Conservation (phyloP, 2,797 vertebrate species). For the Myripristis jacobus region DNA sequence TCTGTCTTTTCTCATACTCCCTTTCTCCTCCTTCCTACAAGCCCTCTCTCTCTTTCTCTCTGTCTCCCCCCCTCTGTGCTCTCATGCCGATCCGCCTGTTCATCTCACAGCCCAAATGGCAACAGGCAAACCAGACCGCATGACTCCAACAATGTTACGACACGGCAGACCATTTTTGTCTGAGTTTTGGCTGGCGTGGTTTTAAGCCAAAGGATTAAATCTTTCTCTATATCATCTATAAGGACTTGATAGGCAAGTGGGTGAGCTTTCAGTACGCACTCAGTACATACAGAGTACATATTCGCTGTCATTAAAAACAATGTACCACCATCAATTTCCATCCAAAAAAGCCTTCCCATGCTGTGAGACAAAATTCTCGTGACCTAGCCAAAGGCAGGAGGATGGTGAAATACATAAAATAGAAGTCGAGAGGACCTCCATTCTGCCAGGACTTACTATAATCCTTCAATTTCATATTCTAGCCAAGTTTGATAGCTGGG, state of each 20-base stretch:
- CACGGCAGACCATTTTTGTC: constrained; percentile 43
- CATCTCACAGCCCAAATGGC: constrained; percentile 66
- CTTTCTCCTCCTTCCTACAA: constrained; percentile 28
- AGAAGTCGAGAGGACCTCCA: constrained; percentile 43
- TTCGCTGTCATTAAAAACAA: no score
- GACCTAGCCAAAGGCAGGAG: constrained; percentile 26
- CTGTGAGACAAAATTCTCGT: constrained; percentile 17
- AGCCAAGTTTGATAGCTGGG: constrained; percentile 48
- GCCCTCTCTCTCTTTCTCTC: constrained; percentile 19
- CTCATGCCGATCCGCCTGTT: constrained; percentile 66
- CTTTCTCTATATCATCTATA: constrained; percentile 1
- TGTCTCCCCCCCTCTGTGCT: constrained; percentile 25
- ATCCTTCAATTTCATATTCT: constrained; percentile 76
- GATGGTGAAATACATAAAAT: constrained; percentile 51
- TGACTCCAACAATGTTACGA: constrained; percentile 33
- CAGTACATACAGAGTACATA: no score
- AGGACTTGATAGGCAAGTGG: constrained; percentile 26
- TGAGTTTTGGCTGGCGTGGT: constrained; percentile 24
- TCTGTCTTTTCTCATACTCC: constrained; percentile 43
- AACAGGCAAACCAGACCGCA: constrained; percentile 57
- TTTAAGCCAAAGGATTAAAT: constrained; percentile 21
- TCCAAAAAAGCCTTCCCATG: constrained; percentile 12
- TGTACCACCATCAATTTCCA: constrained; percentile 19
- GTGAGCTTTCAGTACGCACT: no score
- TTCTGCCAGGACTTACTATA: constrained; percentile 67